Evolutionary conservation across 2,888 invertebrate genomes (phyloP).

Genomic region (Chalcosyrphus nemorum): DNA sequence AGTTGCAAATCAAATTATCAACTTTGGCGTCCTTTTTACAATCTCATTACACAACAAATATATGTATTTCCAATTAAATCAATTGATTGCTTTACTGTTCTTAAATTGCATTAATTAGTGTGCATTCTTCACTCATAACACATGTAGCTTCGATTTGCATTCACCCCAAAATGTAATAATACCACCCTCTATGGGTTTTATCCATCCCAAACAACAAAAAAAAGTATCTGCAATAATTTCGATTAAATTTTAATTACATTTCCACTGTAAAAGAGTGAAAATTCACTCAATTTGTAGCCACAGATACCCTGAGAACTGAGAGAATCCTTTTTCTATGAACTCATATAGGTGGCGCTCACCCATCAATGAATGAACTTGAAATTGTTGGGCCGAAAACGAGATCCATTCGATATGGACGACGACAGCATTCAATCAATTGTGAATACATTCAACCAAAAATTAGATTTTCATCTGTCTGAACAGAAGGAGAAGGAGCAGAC

Average conservation of each 20-base stretch:
- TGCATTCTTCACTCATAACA: not conserved
- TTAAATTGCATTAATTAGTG: not conserved
- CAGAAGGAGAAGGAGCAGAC: not conserved
- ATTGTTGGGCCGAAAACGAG: not conserved
- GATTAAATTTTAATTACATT: conserved; percentile 71
- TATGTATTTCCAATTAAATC: not conserved
- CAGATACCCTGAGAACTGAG: conserved; percentile 27
- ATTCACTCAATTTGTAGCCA: conserved; percentile 28
- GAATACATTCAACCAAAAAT: conserved; percentile 64
- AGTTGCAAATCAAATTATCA: too few relatives aligned
- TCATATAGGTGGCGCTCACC: not conserved
- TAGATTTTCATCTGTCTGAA: conserved; percentile 63
- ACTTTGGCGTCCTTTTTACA: not conserved
- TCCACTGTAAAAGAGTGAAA: conserved; percentile 28
- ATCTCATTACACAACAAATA: not conserved
- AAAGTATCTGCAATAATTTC: conserved; percentile 47
- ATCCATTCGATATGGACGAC: not conserved
- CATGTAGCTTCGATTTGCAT: not conserved
- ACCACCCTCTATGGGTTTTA: not conserved
- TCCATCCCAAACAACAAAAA: conserved; percentile 6
- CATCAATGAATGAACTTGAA: conserved; percentile 54
- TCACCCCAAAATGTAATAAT: conserved; percentile 9
- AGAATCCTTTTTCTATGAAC: not conserved
- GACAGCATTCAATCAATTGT: conserved; percentile 52
- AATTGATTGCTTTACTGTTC: not conserved